These are phyloP conservation scores for Unio pictorum DNA, from an alignment of 2,888 invertebrate species.

Conservation along the genomic window DNA sequence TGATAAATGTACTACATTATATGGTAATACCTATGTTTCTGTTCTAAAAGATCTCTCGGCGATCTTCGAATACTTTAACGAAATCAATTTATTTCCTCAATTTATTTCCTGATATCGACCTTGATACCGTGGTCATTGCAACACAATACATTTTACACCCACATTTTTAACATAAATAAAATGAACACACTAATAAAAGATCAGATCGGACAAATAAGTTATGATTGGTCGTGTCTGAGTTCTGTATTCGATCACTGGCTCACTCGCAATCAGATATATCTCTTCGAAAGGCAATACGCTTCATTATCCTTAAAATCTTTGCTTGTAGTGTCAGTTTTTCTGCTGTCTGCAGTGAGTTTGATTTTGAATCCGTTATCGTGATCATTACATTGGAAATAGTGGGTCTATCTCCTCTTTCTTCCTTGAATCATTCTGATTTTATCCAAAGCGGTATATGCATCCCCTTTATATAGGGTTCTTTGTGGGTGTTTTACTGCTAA, in stretches of 20 bases:
- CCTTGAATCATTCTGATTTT: conserved; percentile 26
- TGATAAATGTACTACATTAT: too few relatives aligned
- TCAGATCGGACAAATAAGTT: too few relatives aligned
- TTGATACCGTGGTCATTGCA: too few relatives aligned
- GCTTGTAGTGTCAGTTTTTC: conserved; percentile 9
- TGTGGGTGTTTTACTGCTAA: conserved; percentile 31
- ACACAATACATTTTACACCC: too few relatives aligned
- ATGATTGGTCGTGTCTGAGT: too few relatives aligned
- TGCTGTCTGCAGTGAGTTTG: conserved; percentile 10
- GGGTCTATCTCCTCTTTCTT: conserved; percentile 31
- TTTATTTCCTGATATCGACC: too few relatives aligned
- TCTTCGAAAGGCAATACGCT: conserved; percentile 12
- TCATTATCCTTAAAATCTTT: background rate
- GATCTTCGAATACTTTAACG: too few relatives aligned
- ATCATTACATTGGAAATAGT: conserved; percentile 44
- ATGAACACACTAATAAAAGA: too few relatives aligned
- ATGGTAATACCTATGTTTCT: too few relatives aligned
- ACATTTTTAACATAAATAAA: too few relatives aligned
- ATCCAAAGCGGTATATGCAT: conserved; percentile 26
- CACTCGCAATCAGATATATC: conserved; percentile 2
- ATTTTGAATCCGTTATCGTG: conserved; percentile 40
- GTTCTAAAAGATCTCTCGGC: too few relatives aligned
- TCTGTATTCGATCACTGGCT: background rate
- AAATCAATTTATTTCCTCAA: too few relatives aligned
- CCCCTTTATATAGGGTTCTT: conserved; percentile 26